Conservation (phyloP, 2,113 vertebrate genomes). For the Leptocoma aspasia region DNA sequence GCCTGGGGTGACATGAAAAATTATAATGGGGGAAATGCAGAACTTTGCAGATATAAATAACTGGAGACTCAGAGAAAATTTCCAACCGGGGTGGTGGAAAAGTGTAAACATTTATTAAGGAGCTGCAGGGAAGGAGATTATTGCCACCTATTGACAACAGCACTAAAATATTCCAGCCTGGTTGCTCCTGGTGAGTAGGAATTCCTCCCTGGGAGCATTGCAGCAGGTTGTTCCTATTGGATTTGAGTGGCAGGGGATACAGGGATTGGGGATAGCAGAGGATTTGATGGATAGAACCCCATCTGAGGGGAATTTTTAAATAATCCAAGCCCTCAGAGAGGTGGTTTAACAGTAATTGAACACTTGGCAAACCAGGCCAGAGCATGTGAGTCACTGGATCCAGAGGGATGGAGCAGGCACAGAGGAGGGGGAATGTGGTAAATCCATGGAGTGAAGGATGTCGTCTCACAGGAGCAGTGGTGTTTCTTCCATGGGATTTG, state of each 20-base stretch:
- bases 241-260: background rate
- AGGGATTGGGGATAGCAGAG: background rate
- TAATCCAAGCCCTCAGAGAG: background rate
- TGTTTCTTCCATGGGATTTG: background rate
- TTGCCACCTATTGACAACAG: conserved; percentile 64
- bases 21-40: conserved; percentile 53
- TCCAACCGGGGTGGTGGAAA: background rate
- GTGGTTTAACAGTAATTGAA: background rate
- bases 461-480: background rate
- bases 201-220: background rate
- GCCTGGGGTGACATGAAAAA: conserved; percentile 64
- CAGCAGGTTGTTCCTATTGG: background rate
- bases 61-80: conserved; percentile 31
- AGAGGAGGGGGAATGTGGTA: background rate
- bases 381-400: accelerated
- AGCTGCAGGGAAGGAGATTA: conserved; percentile 55
- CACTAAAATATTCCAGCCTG: background rate
- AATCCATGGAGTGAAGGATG: accelerated
- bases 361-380: background rate
- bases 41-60: conserved; percentile 71
- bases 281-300: background rate
- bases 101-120: conserved; percentile 3
- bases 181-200: background rate
- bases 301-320: background rate
- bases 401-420: background rate